Conservation (phyloP, 1,140 invertebrate genomes). For the Mamestra configurata region DNA sequence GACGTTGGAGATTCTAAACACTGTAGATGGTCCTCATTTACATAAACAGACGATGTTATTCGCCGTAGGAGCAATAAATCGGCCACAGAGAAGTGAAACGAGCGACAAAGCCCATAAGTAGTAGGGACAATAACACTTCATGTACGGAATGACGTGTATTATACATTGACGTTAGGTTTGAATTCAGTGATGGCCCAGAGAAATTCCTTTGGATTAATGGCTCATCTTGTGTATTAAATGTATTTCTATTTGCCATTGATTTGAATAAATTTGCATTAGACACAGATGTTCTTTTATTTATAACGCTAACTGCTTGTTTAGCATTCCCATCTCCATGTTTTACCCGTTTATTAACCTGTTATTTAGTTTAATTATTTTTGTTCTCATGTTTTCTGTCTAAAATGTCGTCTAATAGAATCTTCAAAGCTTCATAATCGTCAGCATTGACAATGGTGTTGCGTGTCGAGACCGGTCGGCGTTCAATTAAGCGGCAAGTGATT, state of each 20-base stretch:
- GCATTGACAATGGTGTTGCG: conserved; percentile 34
- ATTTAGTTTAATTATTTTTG: background rate
- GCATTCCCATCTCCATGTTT: background rate
- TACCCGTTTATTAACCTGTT: background rate
- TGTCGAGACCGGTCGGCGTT: conserved; percentile 31
- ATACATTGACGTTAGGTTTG: conserved; percentile 26
- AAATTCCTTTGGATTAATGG: conserved; percentile 20
- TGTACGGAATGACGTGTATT: conserved; percentile 40
- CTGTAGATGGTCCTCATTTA: conserved; percentile 47
- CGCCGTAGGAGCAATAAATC: conserved; percentile 52
- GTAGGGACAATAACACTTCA: conserved; percentile 49
- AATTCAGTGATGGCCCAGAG: conserved; percentile 2
- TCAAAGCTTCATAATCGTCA: conserved; percentile 39
- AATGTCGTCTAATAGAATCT: conserved; percentile 31
- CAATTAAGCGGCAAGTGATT: conserved; percentile 56
- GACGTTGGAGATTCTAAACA: conserved; percentile 48
- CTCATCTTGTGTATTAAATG: conserved; percentile 16
- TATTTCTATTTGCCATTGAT: conserved; percentile 1
- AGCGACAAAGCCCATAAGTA: conserved; percentile 50
- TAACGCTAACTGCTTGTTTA: background rate
- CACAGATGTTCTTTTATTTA: background rate
- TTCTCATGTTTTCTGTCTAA: background rate
- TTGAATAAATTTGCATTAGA: conserved; percentile 11
- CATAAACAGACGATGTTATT: conserved; percentile 53
- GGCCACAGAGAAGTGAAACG: conserved; percentile 46